These are phyloP conservation scores for Agrotis exclamationis DNA, from an alignment of 2,888 invertebrate genomes.

Conservation along the genomic window DNA sequence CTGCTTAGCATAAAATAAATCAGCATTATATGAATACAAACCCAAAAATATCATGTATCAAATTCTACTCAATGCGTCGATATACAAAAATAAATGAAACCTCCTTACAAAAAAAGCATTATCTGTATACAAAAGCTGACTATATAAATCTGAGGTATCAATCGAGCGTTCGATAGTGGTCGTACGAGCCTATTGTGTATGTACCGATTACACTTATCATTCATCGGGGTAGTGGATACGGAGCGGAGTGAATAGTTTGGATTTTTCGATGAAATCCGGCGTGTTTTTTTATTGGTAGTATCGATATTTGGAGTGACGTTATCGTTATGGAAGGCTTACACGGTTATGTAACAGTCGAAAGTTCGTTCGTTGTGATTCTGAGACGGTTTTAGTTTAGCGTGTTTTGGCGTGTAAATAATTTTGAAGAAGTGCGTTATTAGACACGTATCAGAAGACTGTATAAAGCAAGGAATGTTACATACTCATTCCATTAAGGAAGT, in stretches of 20 bases:
- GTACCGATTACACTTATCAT: conserved; percentile 43
- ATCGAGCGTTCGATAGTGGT: conserved; percentile 34
- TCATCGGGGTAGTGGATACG: conserved; percentile 14
- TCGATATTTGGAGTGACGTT: neutral
- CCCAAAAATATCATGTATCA: conserved; percentile 1
- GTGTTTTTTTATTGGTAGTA: neutral
- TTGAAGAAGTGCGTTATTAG: no score
- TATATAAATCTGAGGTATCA: conserved; percentile 53
- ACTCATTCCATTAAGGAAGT: no score
- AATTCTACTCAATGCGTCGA: conserved; percentile 7
- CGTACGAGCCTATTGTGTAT: conserved; percentile 20
- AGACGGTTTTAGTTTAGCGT: no score
- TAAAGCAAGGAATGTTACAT: no score
- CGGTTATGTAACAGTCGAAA: no score
- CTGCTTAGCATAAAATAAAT: neutral
- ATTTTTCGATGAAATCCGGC: conserved; percentile 2
- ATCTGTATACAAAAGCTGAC: conserved; percentile 6
- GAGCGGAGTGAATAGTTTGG: conserved; percentile 14
- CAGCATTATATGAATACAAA: neutral
- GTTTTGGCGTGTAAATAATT: no score
- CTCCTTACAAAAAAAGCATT: conserved; percentile 26
- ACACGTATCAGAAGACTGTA: no score
- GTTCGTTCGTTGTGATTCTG: no score
- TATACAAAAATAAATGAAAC: conserved; percentile 36
- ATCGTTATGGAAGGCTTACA: no score